phyloP scores from a whole-genome alignment of 2,113 vertebrate species.

The Sula dactylatra region DNA sequence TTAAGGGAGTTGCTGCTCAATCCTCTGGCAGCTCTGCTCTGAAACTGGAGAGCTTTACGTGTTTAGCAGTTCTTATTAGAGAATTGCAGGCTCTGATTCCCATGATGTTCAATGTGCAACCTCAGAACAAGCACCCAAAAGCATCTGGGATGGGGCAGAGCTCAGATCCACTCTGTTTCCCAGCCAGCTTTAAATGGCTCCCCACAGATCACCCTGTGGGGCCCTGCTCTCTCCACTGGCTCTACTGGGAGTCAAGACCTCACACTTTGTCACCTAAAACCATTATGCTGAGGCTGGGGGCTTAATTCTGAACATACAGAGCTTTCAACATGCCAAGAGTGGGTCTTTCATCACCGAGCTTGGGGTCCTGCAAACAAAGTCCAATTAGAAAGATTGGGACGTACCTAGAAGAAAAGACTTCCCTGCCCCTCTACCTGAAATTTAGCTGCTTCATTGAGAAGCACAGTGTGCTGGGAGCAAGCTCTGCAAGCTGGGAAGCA shows the following conservation, averaged over 20 bases:
- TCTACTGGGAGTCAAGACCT: not conserved
- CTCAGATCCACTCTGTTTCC: not conserved
- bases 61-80: not conserved
- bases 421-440: not conserved
- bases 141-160: not conserved
- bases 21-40: not conserved
- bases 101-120: fast-evolving
- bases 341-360: not conserved
- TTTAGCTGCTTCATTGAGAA: not conserved
- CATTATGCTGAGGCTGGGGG: not conserved
- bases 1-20: not conserved
- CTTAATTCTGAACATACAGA: not conserved
- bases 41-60: not conserved
- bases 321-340: too few relatives aligned
- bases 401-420: not conserved
- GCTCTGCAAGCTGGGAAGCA: not conserved
- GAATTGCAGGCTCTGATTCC: not conserved
- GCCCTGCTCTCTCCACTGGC: not conserved
- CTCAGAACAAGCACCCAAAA: not conserved
- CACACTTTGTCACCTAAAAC: not conserved
- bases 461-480: fast-evolving
- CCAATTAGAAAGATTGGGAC: not conserved
- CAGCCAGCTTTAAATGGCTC: not conserved
- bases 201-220: not conserved
- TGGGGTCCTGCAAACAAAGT: not conserved